phyloP scores from a whole-genome alignment of 2,797 vertebrate genomes.

The Siniperca scherzeri region DNA sequence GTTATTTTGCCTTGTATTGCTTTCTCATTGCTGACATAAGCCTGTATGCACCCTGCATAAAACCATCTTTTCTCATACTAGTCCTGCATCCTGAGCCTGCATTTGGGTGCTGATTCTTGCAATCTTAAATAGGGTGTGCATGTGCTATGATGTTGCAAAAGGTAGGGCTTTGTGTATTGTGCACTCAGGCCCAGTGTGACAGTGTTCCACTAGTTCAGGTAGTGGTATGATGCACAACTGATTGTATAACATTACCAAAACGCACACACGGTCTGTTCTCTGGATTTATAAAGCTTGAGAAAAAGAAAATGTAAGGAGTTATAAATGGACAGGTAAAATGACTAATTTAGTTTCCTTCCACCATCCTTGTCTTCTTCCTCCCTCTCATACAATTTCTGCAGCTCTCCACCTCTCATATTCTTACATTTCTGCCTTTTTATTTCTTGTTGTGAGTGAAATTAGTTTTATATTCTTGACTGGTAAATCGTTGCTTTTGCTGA shows the following conservation, averaged over 20 bases:
- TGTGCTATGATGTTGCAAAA: neutral
- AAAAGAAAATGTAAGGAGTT: slow-evolving; percentile 38
- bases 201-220: neutral
- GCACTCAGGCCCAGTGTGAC: neutral
- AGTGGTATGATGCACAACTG: slow-evolving; percentile 10
- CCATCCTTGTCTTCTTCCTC: neutral
- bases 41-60: neutral
- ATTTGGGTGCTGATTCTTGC: neutral
- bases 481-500: slow-evolving; percentile 39
- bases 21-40: neutral
- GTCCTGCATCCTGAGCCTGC: neutral
- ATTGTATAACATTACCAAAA: slow-evolving; percentile 18
- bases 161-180: slow-evolving; percentile 23
- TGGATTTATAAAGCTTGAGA: slow-evolving; percentile 13
- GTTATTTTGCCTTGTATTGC: neutral
- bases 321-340: slow-evolving; percentile 27
- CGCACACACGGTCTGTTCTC: slow-evolving; percentile 5
- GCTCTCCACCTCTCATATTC: slow-evolving; percentile 12
- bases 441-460: slow-evolving; percentile 24
- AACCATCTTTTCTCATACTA: neutral
- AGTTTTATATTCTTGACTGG: slow-evolving; percentile 35
- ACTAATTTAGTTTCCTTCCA: slow-evolving; percentile 38
- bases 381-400: slow-evolving; percentile 10
- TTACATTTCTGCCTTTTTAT: slow-evolving; percentile 29
- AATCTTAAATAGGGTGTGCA: neutral